Base-by-base conservation (phyloP, 1,140 invertebrate species). In the Microplitis mediator region DNA sequence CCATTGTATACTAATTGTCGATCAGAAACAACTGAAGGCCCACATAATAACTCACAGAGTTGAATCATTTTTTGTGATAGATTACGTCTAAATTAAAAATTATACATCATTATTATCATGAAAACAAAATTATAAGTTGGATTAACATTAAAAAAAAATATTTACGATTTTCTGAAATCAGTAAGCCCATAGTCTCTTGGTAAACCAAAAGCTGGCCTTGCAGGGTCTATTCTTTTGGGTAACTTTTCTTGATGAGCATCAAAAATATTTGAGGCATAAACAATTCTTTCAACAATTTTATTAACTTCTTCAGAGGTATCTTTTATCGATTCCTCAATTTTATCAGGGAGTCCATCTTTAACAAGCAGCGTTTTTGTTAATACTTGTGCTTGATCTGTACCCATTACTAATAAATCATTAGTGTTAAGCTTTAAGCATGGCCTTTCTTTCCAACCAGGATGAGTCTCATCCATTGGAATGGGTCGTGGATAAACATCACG, bases 191-290 rank as follows among this genome's bases (percentile, higher is more conserved):
- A 92, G 69, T 89, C 85, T 77, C 92, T 88, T 11, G 91, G 90
- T 82, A 93, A 94, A 75, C 90, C 91, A 83, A 88, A 94, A 14
- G 90, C 90, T 54, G 93, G 92, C 78, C 92, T 90, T 39, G 88
- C 79, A 5, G 90, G 88, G 80, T 95, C 90, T 84, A 91, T 92
- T 0, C 89, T 85, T 85, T 91, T 93, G 8, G 94, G 93, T 60
- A 97, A 82, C 79, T 92, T 92, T 71, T 91, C 87, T 82, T 95
- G 93, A 78, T 93, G 88, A 45, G 92, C 90, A 87, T 96, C 94
- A 88, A 93, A 94, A 61, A 95, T 84, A 80, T 92, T 91, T 1
- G 94, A 90, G 68, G 90, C 90, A 73, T 91, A 83, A 67, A 96
- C 91, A 9, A 90, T 89, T 78, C 89, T 85, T 76, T 86, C 74